Evolutionary conservation across 2,888 invertebrate species (phyloP), one percentile per base, ranked within the genome.

Genomic region (Eumerus sabulonum): DNA sequence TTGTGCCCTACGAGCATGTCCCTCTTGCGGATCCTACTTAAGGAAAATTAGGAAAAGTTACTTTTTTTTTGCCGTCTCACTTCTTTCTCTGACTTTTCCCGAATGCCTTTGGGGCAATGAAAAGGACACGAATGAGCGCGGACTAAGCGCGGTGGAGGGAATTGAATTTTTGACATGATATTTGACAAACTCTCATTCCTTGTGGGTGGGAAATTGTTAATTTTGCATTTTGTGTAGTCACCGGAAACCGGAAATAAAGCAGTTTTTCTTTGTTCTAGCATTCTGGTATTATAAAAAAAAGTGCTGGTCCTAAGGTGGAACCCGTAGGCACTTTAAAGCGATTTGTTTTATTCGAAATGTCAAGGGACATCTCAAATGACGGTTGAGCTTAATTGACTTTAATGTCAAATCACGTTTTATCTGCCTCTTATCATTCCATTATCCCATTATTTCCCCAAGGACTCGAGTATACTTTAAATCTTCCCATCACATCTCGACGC

Each of bases 131-230:
- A 14, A 19, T n/a, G 12, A 53, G 38, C 47, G 35, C 17, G 38
- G 44, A 64, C 54, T 51, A 62, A 63, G 7, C 27, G 47, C 59
- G 53, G 67, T 67, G 57, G 57, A 59, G 62, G 72, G 76, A 77
- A 77, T 77, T 77, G 76, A 77, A 77, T 77, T 77, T 77, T 72
- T 77, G 76, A 77, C 76, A 77, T 72, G 76, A 62, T 72, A 66
- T 77, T 77, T 77, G 76, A 77, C 76, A 77, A 77, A 77, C 54
- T 70, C 14, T 14, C 44, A 54, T 19, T 45, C 57, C 2, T 27
- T 7, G 27, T 4, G 48, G 54, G 45, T 56, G 73, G 63, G 53
- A 57, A 73, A 62, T 79, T 79, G 77, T 79, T 73, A 79, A 79
- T 73, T 68, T 68, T 73, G 73, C 73, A 79, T 79, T n/a, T n/a